Base-by-base conservation (phyloP, 2,113 vertebrate species). In the Oceanodroma tethys region DNA sequence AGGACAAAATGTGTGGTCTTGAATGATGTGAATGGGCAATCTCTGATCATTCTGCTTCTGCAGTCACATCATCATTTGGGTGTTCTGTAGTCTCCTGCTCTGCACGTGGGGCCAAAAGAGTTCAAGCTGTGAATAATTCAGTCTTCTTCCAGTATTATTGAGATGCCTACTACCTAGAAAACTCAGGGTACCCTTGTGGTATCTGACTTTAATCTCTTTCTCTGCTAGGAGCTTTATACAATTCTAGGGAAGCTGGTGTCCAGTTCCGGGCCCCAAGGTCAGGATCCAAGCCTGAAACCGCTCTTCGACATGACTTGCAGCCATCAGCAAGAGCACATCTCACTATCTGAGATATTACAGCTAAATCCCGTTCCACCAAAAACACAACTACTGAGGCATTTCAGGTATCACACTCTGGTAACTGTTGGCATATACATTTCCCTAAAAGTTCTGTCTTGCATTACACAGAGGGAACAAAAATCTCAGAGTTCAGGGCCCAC, bases 11-110 rank as follows among this genome's bases (percentile, higher is more conserved):
- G 7, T 10, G 15, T 95, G 27, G 62, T 76, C 78, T 73, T 68
- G 40, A 88, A 14, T 67, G 52, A 72, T 25, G 3, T 12, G 72
- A 71, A n/a, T 0, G 0, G n/a, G 42, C n/a, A 43, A 22, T 50
- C 62, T 82, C 72, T n/a, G 79, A n/a, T 85, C 2, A 0, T 86
- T 83, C 50, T 83, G 53, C 32, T 84, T 67, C 81, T 79, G 36
- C 62, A 59, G 40, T 55, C 73, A n/a, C 25, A 0, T 68, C 0
- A 0, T 75, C 22, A 13, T 52, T 62, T 68, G 62, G 66, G 56
- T 38, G 20, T 45, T 87, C 65, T 86, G 14, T 56, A 59, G n/a
- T 59, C 34, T 60, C 36, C 43, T 78, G n/a, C 47, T 93, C 55
- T 93, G 45, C 34, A 19, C 63, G 17, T 9, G 18, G 25, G n/a